Conservation (phyloP, 2,888 invertebrate species). For the Platynereis dumerilii region DNA sequence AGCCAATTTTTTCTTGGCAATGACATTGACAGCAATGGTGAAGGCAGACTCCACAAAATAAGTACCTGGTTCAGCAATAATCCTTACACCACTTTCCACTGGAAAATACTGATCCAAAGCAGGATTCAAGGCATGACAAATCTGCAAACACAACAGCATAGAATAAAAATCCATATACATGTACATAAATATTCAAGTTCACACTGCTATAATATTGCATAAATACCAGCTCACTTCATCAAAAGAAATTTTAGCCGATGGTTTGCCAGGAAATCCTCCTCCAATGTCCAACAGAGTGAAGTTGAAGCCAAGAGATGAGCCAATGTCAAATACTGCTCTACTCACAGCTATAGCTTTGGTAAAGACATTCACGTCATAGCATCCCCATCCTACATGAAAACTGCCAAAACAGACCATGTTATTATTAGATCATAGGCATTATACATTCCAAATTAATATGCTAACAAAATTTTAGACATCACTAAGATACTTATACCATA, state of each 20-base stretch:
- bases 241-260: constrained; percentile 71
- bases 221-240: no score
- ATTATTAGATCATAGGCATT: no score
- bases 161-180: constrained; percentile 12
- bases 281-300: constrained; percentile 86
- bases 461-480: no score
- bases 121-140: constrained; percentile 79
- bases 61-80: constrained; percentile 96
- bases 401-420: no score
- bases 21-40: constrained; percentile 86
- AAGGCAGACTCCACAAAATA: constrained; percentile 96
- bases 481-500: no score
- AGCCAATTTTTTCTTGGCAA: constrained; percentile 75
- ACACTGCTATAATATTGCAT: no score
- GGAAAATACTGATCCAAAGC: constrained; percentile 85
- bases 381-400: constrained; percentile 95
- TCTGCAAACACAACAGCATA: no score
- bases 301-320: constrained; percentile 75
- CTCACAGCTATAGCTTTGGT: constrained; percentile 78
- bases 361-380: constrained; percentile 82
- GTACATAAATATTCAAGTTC: no score
- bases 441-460: no score
- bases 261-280: constrained; percentile 82
- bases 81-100: constrained; percentile 72
- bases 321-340: constrained; percentile 78